Base-by-base conservation (phyloP, 2,888 invertebrate species). In the Graphium colonna region DNA sequence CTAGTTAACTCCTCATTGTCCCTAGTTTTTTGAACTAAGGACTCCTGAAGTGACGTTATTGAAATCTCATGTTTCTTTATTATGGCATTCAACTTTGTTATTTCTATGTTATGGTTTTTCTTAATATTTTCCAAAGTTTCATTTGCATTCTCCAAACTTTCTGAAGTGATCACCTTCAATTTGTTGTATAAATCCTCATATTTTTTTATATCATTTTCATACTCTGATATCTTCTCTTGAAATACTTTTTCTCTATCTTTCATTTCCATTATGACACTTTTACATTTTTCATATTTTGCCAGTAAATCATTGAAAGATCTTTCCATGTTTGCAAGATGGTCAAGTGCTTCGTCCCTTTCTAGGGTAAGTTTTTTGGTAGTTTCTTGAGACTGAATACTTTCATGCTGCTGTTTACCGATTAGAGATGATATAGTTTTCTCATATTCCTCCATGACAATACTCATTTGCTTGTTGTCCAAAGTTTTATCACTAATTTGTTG, bases 1-100 rank as follows among this genome's bases (percentile, higher is more conserved):
- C 95, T 94, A 45, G 97, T 94, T 62, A 98, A 86, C 79, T 97
- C 96, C 62, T 93, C 93, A 79, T 97, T 97, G 75, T 98, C 97
- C 75, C 95, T 94, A 0, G 92, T 92, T 83, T 97, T 98, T 71
- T 97, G 97, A 61, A 94, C 93, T 44, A 98, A 87, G 41, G 95
- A 92, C 67, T 95, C 95, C 69, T 95, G 94, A 54, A 97, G 86
- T 1, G 97, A 95, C 57, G 93, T 93, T 60, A 94, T 93, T 65
- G 95, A 95, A 55, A 98, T 93, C 79, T 98, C 98, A 70, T 96
- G 92, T 77, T 97, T 96, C 73, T 95, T 96, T 44, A 96, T 91
- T 71, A 95, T 93, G 13, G 97, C 97, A 81, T 94, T 94, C 59
- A 97, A 83, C 77, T 95, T 95, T 38, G 94, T 93, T 36, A 94